Conservation (phyloP, 2,113 vertebrate species). For the Phalacrocorax carbo region DNA sequence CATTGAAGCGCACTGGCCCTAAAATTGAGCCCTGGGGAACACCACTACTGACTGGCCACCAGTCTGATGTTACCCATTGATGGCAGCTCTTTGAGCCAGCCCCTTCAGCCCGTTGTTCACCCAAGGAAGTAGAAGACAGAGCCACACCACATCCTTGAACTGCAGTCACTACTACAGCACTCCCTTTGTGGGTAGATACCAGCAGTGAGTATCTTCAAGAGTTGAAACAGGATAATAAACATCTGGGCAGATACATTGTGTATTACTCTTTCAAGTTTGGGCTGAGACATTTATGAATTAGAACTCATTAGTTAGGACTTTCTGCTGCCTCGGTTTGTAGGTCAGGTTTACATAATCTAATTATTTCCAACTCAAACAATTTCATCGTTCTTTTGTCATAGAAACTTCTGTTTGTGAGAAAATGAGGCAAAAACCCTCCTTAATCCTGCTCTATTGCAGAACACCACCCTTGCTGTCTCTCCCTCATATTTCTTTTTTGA, state of each 20-base stretch:
- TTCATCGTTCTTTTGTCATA: background rate
- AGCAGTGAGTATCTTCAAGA: background rate
- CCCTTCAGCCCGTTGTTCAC: background rate
- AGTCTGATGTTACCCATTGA: background rate
- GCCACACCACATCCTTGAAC: background rate
- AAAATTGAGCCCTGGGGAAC: background rate
- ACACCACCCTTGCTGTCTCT: background rate
- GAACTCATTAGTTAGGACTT: background rate
- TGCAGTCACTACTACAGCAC: background rate
- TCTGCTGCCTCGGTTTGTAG: background rate
- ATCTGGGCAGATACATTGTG: background rate
- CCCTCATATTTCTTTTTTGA: background rate
- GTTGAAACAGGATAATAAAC: background rate
- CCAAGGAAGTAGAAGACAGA: background rate
- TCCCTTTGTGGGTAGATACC: background rate
- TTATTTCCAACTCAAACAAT: background rate
- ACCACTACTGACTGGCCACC: background rate
- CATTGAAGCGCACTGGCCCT: background rate
- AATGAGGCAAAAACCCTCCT: background rate
- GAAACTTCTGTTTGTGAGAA: background rate
- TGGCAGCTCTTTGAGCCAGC: background rate
- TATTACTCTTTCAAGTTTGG: background rate
- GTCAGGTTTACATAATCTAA: background rate
- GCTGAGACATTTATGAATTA: background rate
- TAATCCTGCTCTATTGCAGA: background rate